These are phyloP conservation scores for Lepus americanus DNA, from an alignment of 2,113 vertebrate genomes.

Conservation along the genomic window DNA sequence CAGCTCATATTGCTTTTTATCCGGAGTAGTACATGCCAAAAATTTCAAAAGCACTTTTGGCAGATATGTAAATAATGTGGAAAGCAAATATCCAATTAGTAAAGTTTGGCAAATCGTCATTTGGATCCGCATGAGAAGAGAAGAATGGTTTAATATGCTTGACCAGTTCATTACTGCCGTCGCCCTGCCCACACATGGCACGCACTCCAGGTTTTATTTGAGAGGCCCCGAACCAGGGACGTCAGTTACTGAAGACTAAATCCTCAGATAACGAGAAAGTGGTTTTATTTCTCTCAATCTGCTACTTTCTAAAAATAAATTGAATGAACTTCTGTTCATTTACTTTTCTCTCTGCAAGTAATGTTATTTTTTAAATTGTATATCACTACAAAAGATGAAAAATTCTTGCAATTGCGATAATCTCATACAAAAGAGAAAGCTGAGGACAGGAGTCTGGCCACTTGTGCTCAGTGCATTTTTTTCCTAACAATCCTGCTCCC, in stretches of 20 bases:
- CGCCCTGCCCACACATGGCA: conserved; percentile 68
- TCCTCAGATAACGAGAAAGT: conserved; percentile 55
- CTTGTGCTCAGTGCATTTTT: background rate
- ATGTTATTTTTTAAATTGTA: conserved; percentile 9
- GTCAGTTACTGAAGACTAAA: background rate
- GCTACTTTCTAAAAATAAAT: conserved; percentile 69
- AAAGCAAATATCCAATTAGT: conserved; percentile 85
- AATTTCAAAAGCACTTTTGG: conserved; percentile 85
- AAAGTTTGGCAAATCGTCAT: conserved; percentile 82
- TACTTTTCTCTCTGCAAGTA: conserved; percentile 12
- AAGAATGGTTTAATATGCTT: conserved; percentile 76
- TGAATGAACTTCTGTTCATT: conserved; percentile 10
- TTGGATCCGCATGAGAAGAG: conserved; percentile 83
- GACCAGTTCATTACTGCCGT: conserved; percentile 75
- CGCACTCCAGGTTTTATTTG: conserved; percentile 3
- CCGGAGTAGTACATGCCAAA: conserved; percentile 83
- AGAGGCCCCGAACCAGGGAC: conserved; percentile 9
- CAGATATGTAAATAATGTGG: conserved; percentile 86
- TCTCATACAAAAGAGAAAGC: background rate
- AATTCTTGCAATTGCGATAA: background rate
- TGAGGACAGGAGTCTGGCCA: background rate
- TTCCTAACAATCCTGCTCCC: background rate
- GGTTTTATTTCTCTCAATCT: conserved; percentile 61
- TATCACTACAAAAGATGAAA: background rate
- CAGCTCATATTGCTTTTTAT: conserved; percentile 81